Conservation (phyloP, 2,797 vertebrate species). For the Arctocebus calabarensis region DNA sequence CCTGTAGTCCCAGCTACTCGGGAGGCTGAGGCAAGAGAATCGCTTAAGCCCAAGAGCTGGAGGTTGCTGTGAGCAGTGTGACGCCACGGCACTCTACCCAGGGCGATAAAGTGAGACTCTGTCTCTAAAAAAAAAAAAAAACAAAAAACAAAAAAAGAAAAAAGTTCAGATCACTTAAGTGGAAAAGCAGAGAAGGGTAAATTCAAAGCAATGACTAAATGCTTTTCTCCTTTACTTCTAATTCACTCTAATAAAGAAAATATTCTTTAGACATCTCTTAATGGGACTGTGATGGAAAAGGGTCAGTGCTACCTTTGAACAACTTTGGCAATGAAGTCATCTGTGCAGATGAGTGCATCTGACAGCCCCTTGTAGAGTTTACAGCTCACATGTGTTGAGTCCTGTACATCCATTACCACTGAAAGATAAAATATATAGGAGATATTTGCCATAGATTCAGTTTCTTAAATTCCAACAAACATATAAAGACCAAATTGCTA, state of each 20-base stretch:
- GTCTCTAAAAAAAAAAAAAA: background rate
- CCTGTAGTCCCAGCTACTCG: too few species aligned
- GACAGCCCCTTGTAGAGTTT: slow-evolving; percentile 98
- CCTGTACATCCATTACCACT: slow-evolving; percentile 99
- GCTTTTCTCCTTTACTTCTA: slow-evolving; percentile 56
- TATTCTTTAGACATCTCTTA: slow-evolving; percentile 31
- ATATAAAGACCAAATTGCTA: background rate
- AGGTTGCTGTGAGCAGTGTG: too few species aligned
- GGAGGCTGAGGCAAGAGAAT: too few species aligned
- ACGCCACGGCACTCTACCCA: too few species aligned
- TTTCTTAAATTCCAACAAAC: background rate
- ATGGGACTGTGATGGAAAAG: slow-evolving; percentile 54
- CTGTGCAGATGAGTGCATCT: slow-evolving; percentile 98
- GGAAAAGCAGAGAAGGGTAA: slow-evolving; percentile 39
- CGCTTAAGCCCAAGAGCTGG: too few species aligned
- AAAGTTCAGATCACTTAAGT: slow-evolving; percentile 28
- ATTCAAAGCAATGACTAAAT: slow-evolving; percentile 60
- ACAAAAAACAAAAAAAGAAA: background rate
- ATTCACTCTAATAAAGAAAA: slow-evolving; percentile 55
- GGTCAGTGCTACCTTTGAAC: slow-evolving; percentile 93
- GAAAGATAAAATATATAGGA: slow-evolving; percentile 79
- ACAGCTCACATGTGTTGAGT: slow-evolving; percentile 96
- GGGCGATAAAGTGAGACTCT: too few species aligned
- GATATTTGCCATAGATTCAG: slow-evolving; percentile 55
- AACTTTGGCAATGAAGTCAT: slow-evolving; percentile 99